These are phyloP conservation scores for Orientallactaga bullata DNA, from an alignment of 2,113 vertebrate species.

Conservation along the genomic window DNA sequence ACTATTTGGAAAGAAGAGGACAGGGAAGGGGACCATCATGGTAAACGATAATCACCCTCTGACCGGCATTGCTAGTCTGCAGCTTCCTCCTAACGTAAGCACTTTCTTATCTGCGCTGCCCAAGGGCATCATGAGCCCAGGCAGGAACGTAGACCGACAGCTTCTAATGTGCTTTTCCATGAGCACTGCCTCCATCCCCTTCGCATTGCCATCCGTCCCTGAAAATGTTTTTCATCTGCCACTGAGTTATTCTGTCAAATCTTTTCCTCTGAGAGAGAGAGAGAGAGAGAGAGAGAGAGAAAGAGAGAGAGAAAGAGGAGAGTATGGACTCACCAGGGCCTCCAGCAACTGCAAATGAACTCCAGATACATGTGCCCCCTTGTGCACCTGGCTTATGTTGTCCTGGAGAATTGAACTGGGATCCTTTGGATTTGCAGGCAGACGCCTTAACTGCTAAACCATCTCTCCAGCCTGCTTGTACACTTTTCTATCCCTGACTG, in stretches of 20 bases:
- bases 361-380: too few species aligned
- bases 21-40: background rate
- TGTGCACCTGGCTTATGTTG: too few species aligned
- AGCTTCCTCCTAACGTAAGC: background rate
- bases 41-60: background rate
- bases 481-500: too few species aligned
- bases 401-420: too few species aligned
- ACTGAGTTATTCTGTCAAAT: background rate
- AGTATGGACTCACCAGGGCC: too few species aligned
- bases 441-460: too few species aligned
- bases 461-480: too few species aligned
- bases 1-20: too few species aligned
- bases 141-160: background rate
- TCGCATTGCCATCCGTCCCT: background rate
- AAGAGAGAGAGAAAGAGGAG: too few species aligned
- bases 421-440: too few species aligned
- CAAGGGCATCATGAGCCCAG: background rate
- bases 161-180: background rate
- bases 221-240: background rate
- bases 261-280: background rate
- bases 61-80: background rate
- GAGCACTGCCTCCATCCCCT: background rate
- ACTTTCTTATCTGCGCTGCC: background rate
- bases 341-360: too few species aligned
- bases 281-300: too few species aligned